Evolutionary conservation across 2,113 vertebrate genomes (phyloP), one percentile per base, ranked within the genome.

Genomic region (Butorides virescens): DNA sequence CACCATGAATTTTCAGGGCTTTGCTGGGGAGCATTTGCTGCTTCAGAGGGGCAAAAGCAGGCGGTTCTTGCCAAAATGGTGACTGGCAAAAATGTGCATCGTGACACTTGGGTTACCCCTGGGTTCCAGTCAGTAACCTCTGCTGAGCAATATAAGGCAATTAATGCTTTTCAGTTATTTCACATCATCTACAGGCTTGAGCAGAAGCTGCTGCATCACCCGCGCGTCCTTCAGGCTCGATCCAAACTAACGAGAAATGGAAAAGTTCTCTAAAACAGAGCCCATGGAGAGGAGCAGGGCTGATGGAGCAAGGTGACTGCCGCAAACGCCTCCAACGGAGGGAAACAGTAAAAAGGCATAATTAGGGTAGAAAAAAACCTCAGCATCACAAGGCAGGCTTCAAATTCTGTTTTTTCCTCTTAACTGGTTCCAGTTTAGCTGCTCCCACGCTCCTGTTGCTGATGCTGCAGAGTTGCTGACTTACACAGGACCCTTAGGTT

Each of bases 321-420:
- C 39, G 6, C 63, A 10, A 21, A 13, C 2, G 1, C 50, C 72
- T 30, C n/a, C 18, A 9, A 4, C 0, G 3, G 27, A 37, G 47
- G 47, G 34, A 36, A 39, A 17, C 6, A 2, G 61, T 53, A 67
- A 34, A 25, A 49, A 73, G 34, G 13, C 18, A 3, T 9, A 18
- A 26, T 3, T 23, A 39, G 34, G 55, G 36, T 32, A n/a, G 71
- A 46, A 46, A 21, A 7, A 68, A 37, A 80, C n/a, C 58, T 84
- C 67, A 30, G 36, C 34, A 19, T 62, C 36, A 2, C 32, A 47
- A 59, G 59, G 25, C 56, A 47, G 44, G 7, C 50, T 59, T 53
- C 13, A 78, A 55, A 55, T 65, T 76, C 47, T 6, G 2, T 65
- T 56, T 74, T 72, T 67, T 42, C 42, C 47, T 73, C 67, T 59